These are phyloP conservation scores for Coccyzus lansbergi DNA, from an alignment of 2,797 vertebrate species.

Conservation along the genomic window DNA sequence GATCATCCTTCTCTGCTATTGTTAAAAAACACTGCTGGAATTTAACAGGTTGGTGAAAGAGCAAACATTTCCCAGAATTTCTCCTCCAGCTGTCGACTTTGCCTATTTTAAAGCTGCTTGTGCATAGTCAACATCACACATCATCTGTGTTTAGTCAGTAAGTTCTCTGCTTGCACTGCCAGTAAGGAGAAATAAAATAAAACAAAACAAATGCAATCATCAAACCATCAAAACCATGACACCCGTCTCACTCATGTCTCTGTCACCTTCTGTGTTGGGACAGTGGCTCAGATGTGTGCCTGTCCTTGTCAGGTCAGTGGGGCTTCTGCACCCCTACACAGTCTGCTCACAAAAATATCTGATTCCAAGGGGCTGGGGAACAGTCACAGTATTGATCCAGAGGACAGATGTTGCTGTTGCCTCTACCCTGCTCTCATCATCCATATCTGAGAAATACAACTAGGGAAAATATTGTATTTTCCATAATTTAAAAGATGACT, in stretches of 20 bases:
- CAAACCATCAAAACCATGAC: neutral
- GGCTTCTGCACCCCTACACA: neutral
- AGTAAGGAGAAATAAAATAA: neutral
- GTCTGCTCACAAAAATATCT: neutral
- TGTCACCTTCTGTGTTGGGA: neutral
- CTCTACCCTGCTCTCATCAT: too few species aligned
- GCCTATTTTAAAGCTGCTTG: neutral
- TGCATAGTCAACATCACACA: neutral
- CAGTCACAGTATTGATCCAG: fast-evolving
- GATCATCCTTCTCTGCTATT: neutral
- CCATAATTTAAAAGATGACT: too few species aligned
- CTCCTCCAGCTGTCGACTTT: neutral
- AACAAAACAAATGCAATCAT: neutral
- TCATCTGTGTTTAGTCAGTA: neutral
- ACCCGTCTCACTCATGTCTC: neutral
- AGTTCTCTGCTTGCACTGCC: neutral
- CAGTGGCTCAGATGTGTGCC: fast-evolving
- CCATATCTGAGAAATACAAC: too few species aligned
- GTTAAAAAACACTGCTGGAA: neutral
- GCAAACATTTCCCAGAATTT: neutral
- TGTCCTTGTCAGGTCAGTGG: fast-evolving
- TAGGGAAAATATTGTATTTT: too few species aligned
- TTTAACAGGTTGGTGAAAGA: neutral
- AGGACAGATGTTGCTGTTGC: neutral
- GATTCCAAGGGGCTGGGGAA: neutral